A percentile compares a stretch with the other conserved stretches of the same genome.
Conservation (phyloP, 2,113 vertebrate genomes). For the Callopanchax toddi region DNA sequence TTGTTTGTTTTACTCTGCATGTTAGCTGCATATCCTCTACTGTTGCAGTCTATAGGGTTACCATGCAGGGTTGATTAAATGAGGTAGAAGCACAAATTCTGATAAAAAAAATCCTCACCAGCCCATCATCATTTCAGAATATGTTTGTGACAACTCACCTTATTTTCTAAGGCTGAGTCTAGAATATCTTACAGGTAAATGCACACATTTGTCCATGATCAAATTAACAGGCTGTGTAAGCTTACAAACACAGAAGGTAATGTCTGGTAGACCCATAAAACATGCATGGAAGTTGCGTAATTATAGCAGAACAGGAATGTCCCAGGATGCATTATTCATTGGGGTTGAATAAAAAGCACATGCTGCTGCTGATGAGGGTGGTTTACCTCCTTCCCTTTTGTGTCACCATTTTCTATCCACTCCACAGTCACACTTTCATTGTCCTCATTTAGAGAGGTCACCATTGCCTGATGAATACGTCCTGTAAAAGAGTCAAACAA, state of each 20-base stretch:
- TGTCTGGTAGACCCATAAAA: slow-evolving; percentile 8
- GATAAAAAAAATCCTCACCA: too few species aligned
- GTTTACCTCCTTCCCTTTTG: slow-evolving; percentile 96
- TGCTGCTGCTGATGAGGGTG: neutral
- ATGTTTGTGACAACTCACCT: too few species aligned
- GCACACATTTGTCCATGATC: neutral
- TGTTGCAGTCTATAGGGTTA: too few species aligned
- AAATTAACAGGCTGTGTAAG: slow-evolving; percentile 2
- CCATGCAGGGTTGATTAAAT: too few species aligned
- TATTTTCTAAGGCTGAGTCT: neutral
- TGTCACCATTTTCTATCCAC: slow-evolving; percentile 98
- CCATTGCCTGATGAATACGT: slow-evolving; percentile 98
- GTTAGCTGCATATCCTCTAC: too few species aligned
- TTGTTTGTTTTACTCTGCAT: too few species aligned
- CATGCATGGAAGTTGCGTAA: slow-evolving; percentile 33
- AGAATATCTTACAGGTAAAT: neutral
- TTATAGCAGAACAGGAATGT: slow-evolving; percentile 28
- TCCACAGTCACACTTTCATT: slow-evolving; percentile 97
- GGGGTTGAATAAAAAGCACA: slow-evolving; percentile 19
- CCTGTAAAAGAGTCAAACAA: slow-evolving; percentile 72
- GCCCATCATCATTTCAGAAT: too few species aligned
- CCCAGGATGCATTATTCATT: slow-evolving; percentile 62
- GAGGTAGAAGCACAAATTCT: too few species aligned
- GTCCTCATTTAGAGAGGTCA: slow-evolving; percentile 95
- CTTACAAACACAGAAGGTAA: slow-evolving; percentile 4